Percentiles rank a stretch among this genome's conserved stretches.
phyloP scores from a whole-genome alignment of 2,113 vertebrate species.

The Trochalopteron elliotii region DNA sequence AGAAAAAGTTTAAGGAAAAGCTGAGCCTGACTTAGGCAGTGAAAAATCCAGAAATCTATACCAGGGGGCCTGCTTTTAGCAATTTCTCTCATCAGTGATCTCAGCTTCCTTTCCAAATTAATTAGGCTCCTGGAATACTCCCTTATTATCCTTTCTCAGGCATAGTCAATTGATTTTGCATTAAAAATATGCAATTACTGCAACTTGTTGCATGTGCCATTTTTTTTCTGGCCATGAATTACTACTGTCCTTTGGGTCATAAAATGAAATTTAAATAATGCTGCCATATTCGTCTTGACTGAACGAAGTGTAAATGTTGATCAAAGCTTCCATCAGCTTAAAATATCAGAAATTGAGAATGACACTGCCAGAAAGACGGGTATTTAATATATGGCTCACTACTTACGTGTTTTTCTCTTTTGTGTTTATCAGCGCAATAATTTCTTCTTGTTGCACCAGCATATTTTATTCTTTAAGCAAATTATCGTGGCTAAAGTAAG shows the following conservation, averaged over 20 bases:
- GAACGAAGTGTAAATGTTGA: background rate
- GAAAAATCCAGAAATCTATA: background rate
- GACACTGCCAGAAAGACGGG: background rate
- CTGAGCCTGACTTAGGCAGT: background rate
- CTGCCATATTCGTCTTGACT: background rate
- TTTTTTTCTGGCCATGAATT: background rate
- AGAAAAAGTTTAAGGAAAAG: background rate
- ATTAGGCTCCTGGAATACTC: background rate
- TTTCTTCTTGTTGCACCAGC: slow-evolving; percentile 15
- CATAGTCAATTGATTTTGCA: background rate
- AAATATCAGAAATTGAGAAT: background rate
- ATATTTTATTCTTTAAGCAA: slow-evolving; percentile 43
- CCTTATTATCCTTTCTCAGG: background rate
- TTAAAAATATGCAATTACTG: background rate
- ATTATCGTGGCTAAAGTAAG: slow-evolving; percentile 28
- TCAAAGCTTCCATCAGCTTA: background rate
- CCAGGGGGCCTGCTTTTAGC: background rate
- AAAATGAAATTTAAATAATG: background rate
- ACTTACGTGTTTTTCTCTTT: background rate
- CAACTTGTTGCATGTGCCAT: background rate
- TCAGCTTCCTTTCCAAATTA: background rate
- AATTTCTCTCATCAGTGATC: background rate
- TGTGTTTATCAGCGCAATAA: background rate
- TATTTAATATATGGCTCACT: background rate
- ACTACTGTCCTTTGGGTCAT: background rate